A percentile compares a stretch with the other conserved stretches of the same genome.
Conservation (phyloP, 2,888 invertebrate genomes). For the Ormia ochracea region DNA sequence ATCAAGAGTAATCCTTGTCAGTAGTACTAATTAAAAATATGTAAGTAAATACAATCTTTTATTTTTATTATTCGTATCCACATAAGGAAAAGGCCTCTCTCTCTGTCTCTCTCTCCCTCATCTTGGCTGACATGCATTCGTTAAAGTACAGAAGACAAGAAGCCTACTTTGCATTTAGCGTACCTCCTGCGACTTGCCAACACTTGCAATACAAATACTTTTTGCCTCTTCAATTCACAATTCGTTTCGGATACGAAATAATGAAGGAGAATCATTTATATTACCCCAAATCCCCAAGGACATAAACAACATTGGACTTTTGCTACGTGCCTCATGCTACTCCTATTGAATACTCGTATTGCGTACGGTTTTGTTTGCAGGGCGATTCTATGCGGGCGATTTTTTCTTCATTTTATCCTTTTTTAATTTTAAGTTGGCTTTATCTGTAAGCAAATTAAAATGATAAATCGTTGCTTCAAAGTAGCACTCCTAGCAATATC, state of each 20-base stretch:
- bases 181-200: constrained; percentile 16
- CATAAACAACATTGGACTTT: constrained; percentile 38
- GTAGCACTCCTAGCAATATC: constrained; percentile 34
- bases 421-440: constrained; percentile 36
- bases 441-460: constrained; percentile 52
- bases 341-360: background rate
- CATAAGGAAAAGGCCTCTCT: too few species aligned
- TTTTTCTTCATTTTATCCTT: background rate
- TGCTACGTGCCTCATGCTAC: constrained; percentile 13
- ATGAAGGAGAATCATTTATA: constrained; percentile 52
- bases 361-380: background rate
- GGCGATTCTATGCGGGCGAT: background rate
- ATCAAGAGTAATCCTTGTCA: too few species aligned
- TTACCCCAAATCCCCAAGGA: constrained; percentile 46
- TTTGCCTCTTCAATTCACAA: constrained; percentile 2
- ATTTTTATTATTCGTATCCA: too few species aligned
- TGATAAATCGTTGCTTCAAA: constrained; percentile 57
- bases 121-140: too few species aligned
- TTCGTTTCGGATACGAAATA: background rate
- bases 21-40: too few species aligned
- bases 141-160: too few species aligned
- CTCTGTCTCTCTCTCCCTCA: too few species aligned
- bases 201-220: constrained; percentile 24
- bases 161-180: background rate
- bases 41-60: too few species aligned